phyloP scores from a whole-genome alignment of 2,888 invertebrate genomes.

The Conchocele bisecta region DNA sequence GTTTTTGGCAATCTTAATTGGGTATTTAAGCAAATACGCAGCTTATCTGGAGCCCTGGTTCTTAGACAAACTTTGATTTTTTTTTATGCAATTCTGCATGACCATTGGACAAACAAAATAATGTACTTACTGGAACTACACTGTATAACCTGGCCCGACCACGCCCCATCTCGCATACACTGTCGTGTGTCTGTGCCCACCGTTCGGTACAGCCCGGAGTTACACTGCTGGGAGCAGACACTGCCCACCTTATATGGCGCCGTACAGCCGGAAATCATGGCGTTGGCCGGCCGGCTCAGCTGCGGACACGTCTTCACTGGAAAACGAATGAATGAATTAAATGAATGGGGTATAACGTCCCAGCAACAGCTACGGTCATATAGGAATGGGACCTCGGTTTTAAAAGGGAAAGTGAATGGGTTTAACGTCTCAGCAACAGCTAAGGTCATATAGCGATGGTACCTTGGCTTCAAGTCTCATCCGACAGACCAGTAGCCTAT shows the following conservation, averaged over 20 bases:
- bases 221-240: slow-evolving; percentile 61
- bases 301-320: slow-evolving; percentile 56
- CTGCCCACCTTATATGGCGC: slow-evolving; percentile 50
- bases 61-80: background rate
- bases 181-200: slow-evolving; percentile 52
- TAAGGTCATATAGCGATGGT: too few species aligned
- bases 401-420: too few species aligned
- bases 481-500: too few species aligned
- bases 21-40: too few species aligned
- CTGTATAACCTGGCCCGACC: slow-evolving; percentile 55
- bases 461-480: too few species aligned
- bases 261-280: slow-evolving; percentile 48
- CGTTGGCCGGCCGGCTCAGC: slow-evolving; percentile 51
- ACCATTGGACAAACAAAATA: background rate
- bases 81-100: too few species aligned
- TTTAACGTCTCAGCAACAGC: too few species aligned
- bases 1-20: too few species aligned
- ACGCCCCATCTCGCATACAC: slow-evolving; percentile 57
- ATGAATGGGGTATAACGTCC: too few species aligned
- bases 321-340: too few species aligned
- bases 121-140: slow-evolving; percentile 38
- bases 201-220: slow-evolving; percentile 38
- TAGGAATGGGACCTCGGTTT: too few species aligned
- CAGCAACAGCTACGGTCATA: too few species aligned
- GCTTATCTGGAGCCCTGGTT: background rate